Evolutionary conservation across 2,113 vertebrate species (phyloP).

Genomic region (Coturnix japonica): DNA sequence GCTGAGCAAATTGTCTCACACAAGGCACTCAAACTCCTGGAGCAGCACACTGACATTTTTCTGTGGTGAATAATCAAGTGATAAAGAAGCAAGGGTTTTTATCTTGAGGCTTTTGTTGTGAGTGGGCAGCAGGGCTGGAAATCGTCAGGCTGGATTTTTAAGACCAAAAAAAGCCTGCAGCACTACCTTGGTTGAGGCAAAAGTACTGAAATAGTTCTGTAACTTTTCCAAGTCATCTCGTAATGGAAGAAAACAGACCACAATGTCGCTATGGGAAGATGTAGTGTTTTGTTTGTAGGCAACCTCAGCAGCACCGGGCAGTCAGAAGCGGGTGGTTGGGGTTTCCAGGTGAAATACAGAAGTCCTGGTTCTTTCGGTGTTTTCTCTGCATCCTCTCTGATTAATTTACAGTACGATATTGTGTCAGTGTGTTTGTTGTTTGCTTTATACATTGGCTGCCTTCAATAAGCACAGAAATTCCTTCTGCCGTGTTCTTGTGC

Average conservation of each 20-base stretch:
- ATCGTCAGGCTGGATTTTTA: neutral
- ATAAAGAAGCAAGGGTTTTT: neutral
- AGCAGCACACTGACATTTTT: neutral
- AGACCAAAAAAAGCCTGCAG: neutral
- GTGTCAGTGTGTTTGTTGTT: neutral
- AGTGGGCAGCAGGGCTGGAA: neutral
- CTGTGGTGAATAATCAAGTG: neutral
- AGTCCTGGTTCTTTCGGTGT: neutral
- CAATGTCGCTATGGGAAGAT: conserved; percentile 47
- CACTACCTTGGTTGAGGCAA: neutral
- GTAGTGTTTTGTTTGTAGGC: conserved; percentile 48
- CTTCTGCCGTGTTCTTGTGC: neutral
- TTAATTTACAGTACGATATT: neutral
- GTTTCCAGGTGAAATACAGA: conserved; percentile 61
- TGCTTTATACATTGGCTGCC: neutral
- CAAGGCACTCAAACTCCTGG: neutral
- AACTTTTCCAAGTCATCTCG: conserved; percentile 67
- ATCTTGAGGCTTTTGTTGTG: neutral
- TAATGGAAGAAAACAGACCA: conserved; percentile 69
- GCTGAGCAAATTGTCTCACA: neutral
- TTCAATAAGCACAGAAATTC: neutral
- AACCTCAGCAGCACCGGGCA: conserved; percentile 37
- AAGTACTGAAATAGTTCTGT: conserved; percentile 5
- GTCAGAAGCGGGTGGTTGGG: conserved; percentile 8
- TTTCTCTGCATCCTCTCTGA: neutral